Base-by-base conservation (phyloP, 2,113 vertebrate species). In the Tapirus terrestris region DNA sequence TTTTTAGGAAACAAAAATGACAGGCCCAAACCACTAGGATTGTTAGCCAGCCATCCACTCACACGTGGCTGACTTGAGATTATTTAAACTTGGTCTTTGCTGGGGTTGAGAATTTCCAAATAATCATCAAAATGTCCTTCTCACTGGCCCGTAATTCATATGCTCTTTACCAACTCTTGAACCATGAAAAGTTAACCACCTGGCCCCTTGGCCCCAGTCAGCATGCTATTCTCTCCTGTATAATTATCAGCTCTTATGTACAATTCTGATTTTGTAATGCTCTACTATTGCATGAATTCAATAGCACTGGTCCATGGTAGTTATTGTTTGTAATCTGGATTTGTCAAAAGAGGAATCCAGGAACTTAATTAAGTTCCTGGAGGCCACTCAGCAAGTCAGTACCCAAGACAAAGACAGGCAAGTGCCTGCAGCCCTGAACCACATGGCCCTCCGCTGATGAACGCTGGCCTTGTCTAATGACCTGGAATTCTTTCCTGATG, bases 361-460 rank as follows among this genome's bases (percentile, higher is more conserved):
- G 67, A 83, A 84, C 92, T 97, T 97, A 97, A 97, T 96, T 94
- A 97, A 97, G 91, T 91, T 97, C 72, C 88, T 33, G 18, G 43
- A 93, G 92, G 56, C 58, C 56, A 92, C 63, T 97, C 76, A 86
- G 72, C 72, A 84, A 90, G 75, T 80, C 79, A 92, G 18, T 93
- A 83, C 29, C 65, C 89, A 86, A n/a, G 51, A 94, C 93, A 96
- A 94, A 97, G 89, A 45, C 45, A 84, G 81, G 56, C 87, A 17
- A 31, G 53, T 39, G 61, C 56, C 84, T 6, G 0, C 8, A 84
- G 23, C 72, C 31, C 75, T 45, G 81, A 97, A 65, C 29, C 8
- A 3, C 14, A 63, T 21, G 9, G 21, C 76, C 72, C 56, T 8
- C 51, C 16, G 65, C 33, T 0, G 25, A 9, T 20, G 80, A 95